phyloP scores from a whole-genome alignment of 2,113 vertebrate genomes.

The Sander lucioperca region DNA sequence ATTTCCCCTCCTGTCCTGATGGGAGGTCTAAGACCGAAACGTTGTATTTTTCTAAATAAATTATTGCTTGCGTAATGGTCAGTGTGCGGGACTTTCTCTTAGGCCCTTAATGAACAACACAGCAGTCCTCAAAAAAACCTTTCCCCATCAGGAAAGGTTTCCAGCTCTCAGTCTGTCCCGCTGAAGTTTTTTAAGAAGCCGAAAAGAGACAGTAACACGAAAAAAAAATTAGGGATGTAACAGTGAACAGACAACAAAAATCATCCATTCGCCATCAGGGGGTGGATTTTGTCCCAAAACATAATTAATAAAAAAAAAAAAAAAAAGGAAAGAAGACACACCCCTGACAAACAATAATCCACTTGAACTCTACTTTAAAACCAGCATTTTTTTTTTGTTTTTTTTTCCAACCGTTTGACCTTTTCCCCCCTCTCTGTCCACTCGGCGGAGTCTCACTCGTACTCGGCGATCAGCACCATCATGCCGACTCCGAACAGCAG shows the following conservation, averaged over 20 bases:
- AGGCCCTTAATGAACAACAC: too few species aligned
- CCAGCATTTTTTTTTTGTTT: slow-evolving; percentile 5
- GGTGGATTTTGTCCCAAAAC: slow-evolving; percentile 26
- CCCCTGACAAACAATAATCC: slow-evolving; percentile 34
- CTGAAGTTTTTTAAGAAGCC: too few species aligned
- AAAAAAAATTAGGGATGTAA: too few species aligned
- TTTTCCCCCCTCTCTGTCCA: neutral
- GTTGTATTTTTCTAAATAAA: too few species aligned
- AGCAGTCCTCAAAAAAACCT: too few species aligned
- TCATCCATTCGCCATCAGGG: neutral
- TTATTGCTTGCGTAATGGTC: too few species aligned
- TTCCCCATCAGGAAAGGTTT: too few species aligned
- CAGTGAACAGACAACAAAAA: slow-evolving; percentile 27
- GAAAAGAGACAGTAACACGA: too few species aligned
- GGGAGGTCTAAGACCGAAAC: too few species aligned
- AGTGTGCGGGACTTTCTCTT: too few species aligned
- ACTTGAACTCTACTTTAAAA: slow-evolving; percentile 20
- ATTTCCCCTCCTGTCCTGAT: neutral
- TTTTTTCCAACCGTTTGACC: neutral
- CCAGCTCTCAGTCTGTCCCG: too few species aligned
- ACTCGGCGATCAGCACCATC: slow-evolving; percentile 94
- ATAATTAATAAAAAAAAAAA: slow-evolving; percentile 1
- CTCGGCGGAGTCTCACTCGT: slow-evolving; percentile 81
- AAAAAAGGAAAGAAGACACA: slow-evolving; percentile 13
- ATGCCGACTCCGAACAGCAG: slow-evolving; percentile 90